phyloP scores from a whole-genome alignment of 2,113 vertebrate genomes.

The Platycercus adscitus region DNA sequence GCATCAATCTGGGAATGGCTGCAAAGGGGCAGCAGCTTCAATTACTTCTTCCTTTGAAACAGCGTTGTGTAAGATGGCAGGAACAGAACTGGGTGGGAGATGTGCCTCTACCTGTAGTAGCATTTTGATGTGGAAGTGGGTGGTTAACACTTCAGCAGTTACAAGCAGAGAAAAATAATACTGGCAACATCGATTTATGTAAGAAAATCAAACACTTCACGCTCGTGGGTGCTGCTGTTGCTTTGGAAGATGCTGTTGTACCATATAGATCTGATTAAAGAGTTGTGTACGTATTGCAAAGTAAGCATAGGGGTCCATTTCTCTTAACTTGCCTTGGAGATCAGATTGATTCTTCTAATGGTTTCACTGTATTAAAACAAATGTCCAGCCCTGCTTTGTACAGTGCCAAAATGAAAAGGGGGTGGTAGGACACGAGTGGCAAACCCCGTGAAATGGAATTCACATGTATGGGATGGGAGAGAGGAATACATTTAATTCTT shows the following conservation, averaged over 20 bases:
- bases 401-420: neutral
- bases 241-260: neutral
- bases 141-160: neutral
- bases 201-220: neutral
- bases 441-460: neutral
- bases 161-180: neutral
- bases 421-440: neutral
- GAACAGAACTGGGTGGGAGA: neutral
- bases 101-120: neutral
- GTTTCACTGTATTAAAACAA: neutral
- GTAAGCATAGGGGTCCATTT: neutral
- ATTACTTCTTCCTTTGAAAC: neutral
- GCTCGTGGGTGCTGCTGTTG: neutral
- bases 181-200: neutral
- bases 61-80: neutral
- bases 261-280: slow-evolving; percentile 11
- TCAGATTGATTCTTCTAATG: slow-evolving; percentile 9
- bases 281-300: slow-evolving; percentile 1
- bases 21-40: slow-evolving; percentile 19
- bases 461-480: fast-evolving
- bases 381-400: neutral
- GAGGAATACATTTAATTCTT: neutral
- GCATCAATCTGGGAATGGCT: neutral
- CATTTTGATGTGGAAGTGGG: neutral
- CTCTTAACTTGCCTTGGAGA: neutral